These are phyloP conservation scores for Drosophila elegans DNA, from an alignment of 1,140 invertebrate genomes.

Conservation along the genomic window DNA sequence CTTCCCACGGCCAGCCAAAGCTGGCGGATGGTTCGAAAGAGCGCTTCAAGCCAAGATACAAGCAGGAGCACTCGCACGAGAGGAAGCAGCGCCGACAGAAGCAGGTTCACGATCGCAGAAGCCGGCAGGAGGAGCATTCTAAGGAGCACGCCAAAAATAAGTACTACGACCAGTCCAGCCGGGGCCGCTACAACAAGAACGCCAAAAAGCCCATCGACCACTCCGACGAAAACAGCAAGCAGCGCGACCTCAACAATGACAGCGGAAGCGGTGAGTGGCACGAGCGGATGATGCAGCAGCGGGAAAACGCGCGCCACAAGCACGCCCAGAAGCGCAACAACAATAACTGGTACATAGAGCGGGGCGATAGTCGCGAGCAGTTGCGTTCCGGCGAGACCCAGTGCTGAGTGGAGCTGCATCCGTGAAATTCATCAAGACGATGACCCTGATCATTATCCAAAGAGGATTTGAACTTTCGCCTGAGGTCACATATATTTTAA, in stretches of 20 bases:
- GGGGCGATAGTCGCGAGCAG: constrained; percentile 66
- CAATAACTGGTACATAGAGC: constrained; percentile 78
- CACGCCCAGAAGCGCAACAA: constrained; percentile 62
- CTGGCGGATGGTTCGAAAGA: constrained; percentile 37
- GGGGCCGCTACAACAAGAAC: constrained; percentile 13
- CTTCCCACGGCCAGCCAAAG: constrained; percentile 11
- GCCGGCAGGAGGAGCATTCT: constrained; percentile 36
- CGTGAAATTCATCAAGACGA: not conserved
- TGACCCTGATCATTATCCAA: not conserved
- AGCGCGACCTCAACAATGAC: constrained; percentile 25
- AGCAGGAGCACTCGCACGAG: constrained; percentile 20
- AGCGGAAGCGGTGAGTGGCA: constrained; percentile 76
- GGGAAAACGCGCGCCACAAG: constrained; percentile 56
- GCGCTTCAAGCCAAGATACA: constrained; percentile 42
- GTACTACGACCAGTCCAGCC: constrained; percentile 36
- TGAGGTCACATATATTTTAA: constrained; percentile 30
- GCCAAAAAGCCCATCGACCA: constrained; percentile 1
- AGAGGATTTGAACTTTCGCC: not conserved
- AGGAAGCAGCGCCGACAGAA: constrained; percentile 3
- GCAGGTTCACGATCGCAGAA: constrained; percentile 1
- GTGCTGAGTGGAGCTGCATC: constrained; percentile 11
- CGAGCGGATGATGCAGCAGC: constrained; percentile 71
- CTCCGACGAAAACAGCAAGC: constrained; percentile 1
- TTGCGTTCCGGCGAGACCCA: constrained; percentile 53
- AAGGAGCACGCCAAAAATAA: constrained; percentile 23